These are phyloP conservation scores for Hypolimnas misippus DNA, from an alignment of 2,888 invertebrate genomes.

Conservation along the genomic window DNA sequence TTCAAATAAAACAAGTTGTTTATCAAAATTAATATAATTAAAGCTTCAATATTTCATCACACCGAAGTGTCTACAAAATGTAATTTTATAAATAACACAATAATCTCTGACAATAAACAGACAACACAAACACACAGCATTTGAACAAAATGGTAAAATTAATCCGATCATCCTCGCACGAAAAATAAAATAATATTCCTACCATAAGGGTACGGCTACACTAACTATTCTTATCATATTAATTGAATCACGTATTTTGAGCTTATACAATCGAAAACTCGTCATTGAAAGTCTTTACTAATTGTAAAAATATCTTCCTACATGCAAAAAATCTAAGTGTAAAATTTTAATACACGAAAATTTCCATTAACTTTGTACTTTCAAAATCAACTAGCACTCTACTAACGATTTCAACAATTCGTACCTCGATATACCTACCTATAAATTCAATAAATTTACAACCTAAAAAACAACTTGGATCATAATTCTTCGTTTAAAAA, in stretches of 20 bases:
- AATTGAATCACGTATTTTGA: conserved; percentile 13
- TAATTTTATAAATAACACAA: conserved; percentile 3
- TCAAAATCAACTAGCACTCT: conserved; percentile 20
- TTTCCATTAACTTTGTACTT: conserved; percentile 5
- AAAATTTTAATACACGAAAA: background rate
- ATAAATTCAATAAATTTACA: conserved; percentile 13
- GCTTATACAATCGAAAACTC: background rate
- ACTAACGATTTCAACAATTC: conserved; percentile 10
- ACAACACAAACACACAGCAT: conserved; percentile 7
- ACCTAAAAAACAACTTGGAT: conserved; percentile 44
- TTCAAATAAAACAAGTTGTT: conserved; percentile 26
- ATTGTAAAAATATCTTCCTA: background rate
- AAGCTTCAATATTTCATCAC: conserved; percentile 32
- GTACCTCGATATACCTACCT: conserved; percentile 16
- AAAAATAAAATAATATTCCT: conserved; percentile 2
- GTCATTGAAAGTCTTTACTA: background rate
- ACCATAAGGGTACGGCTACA: background rate
- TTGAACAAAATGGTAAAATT: background rate
- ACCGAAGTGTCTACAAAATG: conserved; percentile 9
- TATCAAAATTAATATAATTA: conserved; percentile 36
- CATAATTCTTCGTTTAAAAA: conserved; percentile 67
- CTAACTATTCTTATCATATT: background rate
- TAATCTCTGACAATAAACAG: background rate
- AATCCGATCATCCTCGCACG: background rate
- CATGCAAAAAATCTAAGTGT: background rate